phyloP scores from a whole-genome alignment of 1,140 invertebrate species.

The Ostrea edulis region DNA sequence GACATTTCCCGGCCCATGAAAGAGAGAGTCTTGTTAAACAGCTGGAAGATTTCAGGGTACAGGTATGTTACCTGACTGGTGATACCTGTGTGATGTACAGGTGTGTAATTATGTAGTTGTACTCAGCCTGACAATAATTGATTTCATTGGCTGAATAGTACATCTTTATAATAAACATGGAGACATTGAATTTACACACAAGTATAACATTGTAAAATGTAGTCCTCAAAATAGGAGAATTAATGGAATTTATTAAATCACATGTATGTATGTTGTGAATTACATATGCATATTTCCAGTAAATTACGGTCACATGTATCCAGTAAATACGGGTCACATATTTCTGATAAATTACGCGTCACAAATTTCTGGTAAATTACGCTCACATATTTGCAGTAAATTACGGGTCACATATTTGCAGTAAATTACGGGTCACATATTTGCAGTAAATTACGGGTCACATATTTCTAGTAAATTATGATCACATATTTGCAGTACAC shows the following conservation, averaged over 20 bases:
- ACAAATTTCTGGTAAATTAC: too few species aligned
- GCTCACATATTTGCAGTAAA: neutral
- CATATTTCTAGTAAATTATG: neutral
- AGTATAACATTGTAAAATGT: too few species aligned
- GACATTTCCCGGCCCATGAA: slow-evolving; percentile 80
- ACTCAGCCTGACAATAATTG: neutral
- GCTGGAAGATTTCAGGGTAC: slow-evolving; percentile 85
- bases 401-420: neutral
- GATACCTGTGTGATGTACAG: neutral
- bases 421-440: neutral
- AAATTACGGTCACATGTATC: too few species aligned
- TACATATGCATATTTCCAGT: neutral
- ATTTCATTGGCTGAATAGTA: neutral
- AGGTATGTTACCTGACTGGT: slow-evolving; percentile 77
- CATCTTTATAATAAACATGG: neutral
- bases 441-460: neutral
- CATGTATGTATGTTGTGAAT: neutral
- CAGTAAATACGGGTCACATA: too few species aligned
- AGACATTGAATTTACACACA: neutral
- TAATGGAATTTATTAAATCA: too few species aligned
- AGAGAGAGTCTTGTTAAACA: slow-evolving; percentile 86
- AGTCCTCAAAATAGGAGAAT: too few species aligned
- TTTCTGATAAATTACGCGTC: too few species aligned
- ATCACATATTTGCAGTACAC: slow-evolving; percentile 59
- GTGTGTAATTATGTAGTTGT: neutral